These are phyloP conservation scores for Lepidurus apus DNA, from an alignment of 1,140 invertebrate species.

Conservation along the genomic window DNA sequence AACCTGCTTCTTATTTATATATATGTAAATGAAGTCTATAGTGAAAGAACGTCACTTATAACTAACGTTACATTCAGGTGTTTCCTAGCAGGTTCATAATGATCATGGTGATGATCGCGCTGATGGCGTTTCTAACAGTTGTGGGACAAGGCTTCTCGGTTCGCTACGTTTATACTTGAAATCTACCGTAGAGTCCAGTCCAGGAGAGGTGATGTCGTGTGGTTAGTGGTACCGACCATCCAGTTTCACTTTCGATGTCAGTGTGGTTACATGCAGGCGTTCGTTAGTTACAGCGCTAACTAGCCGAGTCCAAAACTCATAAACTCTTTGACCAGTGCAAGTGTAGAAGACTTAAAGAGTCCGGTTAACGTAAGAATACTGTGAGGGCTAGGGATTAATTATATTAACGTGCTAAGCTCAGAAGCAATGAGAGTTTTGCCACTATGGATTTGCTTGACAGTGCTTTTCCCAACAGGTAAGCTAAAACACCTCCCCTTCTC, in stretches of 20 bases:
- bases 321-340: background rate
- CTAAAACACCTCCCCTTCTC: background rate
- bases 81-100: no score
- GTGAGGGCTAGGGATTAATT: no score
- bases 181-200: background rate
- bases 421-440: background rate
- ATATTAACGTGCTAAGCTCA: background rate
- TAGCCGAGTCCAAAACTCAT: background rate
- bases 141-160: no score
- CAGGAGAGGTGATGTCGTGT: background rate
- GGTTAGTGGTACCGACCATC: slow-evolving; percentile 5
- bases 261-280: background rate
- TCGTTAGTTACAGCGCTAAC: background rate
- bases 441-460: background rate
- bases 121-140: no score
- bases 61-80: no score
- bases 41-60: no score
- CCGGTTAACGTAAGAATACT: background rate
- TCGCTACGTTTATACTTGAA: background rate
- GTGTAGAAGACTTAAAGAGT: background rate
- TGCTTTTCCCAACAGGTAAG: background rate
- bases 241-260: slow-evolving; percentile 11
- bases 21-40: no score
- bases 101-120: no score
- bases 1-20: background rate